Evolutionary conservation across 2,888 invertebrate genomes (phyloP).

Genomic region (Nemoura dubitans): DNA sequence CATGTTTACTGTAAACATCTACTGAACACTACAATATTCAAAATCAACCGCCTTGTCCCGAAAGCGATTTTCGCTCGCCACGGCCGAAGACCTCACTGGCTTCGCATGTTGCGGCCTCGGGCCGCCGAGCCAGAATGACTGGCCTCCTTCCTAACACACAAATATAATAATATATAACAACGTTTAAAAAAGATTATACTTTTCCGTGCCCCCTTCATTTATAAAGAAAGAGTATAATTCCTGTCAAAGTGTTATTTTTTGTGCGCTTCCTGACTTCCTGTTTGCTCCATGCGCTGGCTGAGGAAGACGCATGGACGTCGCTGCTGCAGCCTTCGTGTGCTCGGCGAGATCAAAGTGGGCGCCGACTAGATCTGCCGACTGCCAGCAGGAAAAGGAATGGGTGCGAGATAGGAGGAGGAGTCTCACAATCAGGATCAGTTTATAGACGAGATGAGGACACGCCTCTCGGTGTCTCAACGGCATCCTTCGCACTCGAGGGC

Average conservation of each 20-base stretch:
- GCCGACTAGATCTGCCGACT: neutral
- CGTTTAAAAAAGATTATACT: no score
- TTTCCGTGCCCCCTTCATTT: neutral
- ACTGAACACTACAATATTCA: no score
- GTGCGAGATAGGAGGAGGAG: neutral
- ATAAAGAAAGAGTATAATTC: slow-evolving; percentile 18
- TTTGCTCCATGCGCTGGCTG: neutral
- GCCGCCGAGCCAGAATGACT: no score
- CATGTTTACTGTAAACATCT: no score
- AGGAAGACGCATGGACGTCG: neutral
- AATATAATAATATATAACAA: no score
- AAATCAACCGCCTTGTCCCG: no score
- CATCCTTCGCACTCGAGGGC: no score
- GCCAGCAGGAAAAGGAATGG: neutral
- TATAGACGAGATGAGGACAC: neutral
- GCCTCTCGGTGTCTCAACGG: neutral
- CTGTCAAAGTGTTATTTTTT: slow-evolving; percentile 30
- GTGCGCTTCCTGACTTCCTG: slow-evolving; percentile 22
- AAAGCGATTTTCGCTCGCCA: no score
- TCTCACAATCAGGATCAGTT: neutral
- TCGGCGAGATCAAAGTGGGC: neutral
- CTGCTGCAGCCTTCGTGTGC: neutral
- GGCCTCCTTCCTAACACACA: no score
- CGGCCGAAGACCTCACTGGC: no score
- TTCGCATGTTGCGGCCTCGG: no score